phyloP scores from a whole-genome alignment of 2,113 vertebrate genomes.

The Heterotis niloticus region DNA sequence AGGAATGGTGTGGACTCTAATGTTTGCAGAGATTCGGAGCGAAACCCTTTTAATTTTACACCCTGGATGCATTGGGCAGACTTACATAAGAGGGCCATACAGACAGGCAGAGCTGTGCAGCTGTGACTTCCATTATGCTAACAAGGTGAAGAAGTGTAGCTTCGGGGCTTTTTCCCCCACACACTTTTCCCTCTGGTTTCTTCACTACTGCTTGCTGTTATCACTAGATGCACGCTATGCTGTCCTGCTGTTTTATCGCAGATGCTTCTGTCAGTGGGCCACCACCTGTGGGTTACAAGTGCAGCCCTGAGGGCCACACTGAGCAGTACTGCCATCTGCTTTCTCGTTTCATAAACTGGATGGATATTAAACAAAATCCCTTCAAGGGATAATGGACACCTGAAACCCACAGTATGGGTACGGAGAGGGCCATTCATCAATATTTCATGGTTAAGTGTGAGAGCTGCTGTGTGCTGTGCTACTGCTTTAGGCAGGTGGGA shows the following conservation, averaged over 20 bases:
- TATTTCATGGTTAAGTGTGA: constrained; percentile 22
- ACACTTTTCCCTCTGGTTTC: not conserved
- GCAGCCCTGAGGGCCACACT: not conserved
- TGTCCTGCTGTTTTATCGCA: not conserved
- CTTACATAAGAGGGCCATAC: too few relatives aligned
- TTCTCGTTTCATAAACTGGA: constrained; percentile 35
- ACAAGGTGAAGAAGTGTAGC: too few relatives aligned
- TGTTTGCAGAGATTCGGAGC: too few relatives aligned
- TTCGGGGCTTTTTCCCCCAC: not conserved
- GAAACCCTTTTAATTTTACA: too few relatives aligned
- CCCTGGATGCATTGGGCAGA: too few relatives aligned
- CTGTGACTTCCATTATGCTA: too few relatives aligned
- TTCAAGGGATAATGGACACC: constrained; percentile 53
- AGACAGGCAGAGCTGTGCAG: too few relatives aligned
- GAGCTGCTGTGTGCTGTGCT: not conserved
- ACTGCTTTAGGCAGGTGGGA: not conserved
- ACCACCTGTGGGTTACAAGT: not conserved
- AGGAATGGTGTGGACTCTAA: too few relatives aligned
- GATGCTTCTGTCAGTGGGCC: not conserved
- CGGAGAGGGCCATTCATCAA: constrained; percentile 24
- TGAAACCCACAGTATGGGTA: constrained; percentile 51
- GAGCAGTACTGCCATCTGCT: not conserved
- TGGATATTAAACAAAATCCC: constrained; percentile 46
- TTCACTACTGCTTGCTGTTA: not conserved
- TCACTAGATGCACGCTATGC: not conserved